These are phyloP conservation scores for Xenopus borealis DNA, from an alignment of 2,113 vertebrate genomes.

Conservation along the genomic window DNA sequence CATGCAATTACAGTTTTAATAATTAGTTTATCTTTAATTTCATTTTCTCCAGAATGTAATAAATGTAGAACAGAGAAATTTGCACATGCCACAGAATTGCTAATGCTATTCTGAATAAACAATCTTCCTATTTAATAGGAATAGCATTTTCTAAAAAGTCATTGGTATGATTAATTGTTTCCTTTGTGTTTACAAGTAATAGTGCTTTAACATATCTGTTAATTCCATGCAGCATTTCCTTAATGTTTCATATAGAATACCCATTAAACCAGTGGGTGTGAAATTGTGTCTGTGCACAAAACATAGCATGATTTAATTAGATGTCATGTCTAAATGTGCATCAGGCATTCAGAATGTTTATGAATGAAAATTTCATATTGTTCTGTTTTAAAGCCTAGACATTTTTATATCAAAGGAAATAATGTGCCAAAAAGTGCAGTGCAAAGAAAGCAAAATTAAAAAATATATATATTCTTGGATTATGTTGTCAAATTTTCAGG, in stretches of 20 bases:
- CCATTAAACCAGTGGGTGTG: slow-evolving; percentile 33
- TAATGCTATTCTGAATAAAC: no score
- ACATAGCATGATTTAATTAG: slow-evolving; percentile 25
- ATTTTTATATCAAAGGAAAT: slow-evolving; percentile 6
- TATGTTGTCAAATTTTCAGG: no score
- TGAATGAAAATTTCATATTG: slow-evolving; percentile 19
- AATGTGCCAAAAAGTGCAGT: no score
- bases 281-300: slow-evolving; percentile 25
- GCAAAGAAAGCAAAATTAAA: no score
- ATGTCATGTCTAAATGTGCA: slow-evolving; percentile 13
- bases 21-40: no score
- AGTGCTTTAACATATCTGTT: slow-evolving; percentile 10
- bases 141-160: background rate
- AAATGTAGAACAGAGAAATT: no score
- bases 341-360: slow-evolving; percentile 16
- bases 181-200: slow-evolving; percentile 18
- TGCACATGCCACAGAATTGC: no score
- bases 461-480: no score
- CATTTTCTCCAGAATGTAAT: no score
- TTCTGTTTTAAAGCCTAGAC: slow-evolving; percentile 20
- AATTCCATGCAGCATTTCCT: slow-evolving; percentile 14
- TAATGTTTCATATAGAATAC: slow-evolving; percentile 33
- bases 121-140: background rate
- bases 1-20: no score
- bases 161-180: background rate